Evolutionary conservation across 2,797 vertebrate genomes (phyloP), one percentile per base, ranked within the genome.

Genomic region (Pempheris klunzingeri): DNA sequence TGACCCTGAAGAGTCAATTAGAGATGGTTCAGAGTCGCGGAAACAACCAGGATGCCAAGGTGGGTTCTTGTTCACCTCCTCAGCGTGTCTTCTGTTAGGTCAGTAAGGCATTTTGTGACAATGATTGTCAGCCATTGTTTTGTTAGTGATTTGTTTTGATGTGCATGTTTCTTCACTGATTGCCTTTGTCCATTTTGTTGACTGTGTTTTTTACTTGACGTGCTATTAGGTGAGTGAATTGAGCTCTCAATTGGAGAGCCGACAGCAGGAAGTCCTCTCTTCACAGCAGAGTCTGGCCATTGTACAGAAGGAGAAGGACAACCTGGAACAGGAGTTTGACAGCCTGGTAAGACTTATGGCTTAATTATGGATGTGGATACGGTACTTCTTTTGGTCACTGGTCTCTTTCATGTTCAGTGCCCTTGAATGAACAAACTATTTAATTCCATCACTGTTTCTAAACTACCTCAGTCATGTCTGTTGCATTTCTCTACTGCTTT

Each of bases 281-380:
- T 94, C 97, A 84, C 95, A 97, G 91, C 90, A 95, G 93, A 96
- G 82, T 83, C 88, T 98, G 90, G 88, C 91, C 83, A 88, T 91
- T 74, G 87, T 93, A 83, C 94, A 95, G 84, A 94, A 95, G 91
- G 93, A 96, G 80, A 98, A 96, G 85, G 93, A 95, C 73, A 83
- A 89, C 83, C 87, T 97, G 93, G 95, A 96, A 84, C 93, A 95
- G 80, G 95, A 98, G 70, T 95, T 97, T 71, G 93, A 90, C 83
- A 81, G 74, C 80, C 87, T 98, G 97, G 98, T 99, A 93, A 97
- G 96, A 73, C 11, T 54, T 53, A 11, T 15, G n/a, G 7, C 20
- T 55, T 57, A 26, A 14, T 54, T 47, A 13, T 60, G 12, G 22
- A 49, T 59, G 26, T 46, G 5, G 12, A 46, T 66, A 9, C 18